Conservation (phyloP, 2,113 vertebrate genomes). For the Nyctereutes procyonoides region DNA sequence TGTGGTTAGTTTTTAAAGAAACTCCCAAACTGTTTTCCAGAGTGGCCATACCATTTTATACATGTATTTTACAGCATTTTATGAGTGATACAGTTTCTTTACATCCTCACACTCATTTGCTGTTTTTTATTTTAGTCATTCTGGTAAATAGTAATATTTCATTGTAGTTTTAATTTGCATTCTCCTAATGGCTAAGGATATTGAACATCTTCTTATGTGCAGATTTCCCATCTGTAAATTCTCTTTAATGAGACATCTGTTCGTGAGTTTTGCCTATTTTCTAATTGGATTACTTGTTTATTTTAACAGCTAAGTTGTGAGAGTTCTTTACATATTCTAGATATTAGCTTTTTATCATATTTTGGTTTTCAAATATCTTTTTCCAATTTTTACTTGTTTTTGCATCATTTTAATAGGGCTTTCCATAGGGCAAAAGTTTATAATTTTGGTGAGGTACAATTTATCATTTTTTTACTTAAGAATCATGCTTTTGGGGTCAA, state of each 20-base stretch:
- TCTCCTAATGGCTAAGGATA: neutral
- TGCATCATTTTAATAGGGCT: neutral
- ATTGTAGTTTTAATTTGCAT: neutral
- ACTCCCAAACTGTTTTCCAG: neutral
- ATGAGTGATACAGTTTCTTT: neutral
- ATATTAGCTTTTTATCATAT: neutral
- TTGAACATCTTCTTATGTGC: neutral
- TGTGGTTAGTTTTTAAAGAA: neutral
- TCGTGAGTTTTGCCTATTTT: neutral
- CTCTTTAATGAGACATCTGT: neutral
- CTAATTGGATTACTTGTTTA: neutral
- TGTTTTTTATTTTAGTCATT: neutral
- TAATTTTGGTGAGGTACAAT: neutral
- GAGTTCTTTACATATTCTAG: neutral
- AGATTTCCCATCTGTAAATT: neutral
- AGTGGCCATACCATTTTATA: neutral
- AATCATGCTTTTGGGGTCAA: neutral
- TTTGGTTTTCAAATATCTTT: neutral
- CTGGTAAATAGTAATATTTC: neutral
- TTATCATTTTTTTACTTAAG: neutral
- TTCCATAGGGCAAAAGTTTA: neutral
- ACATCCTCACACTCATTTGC: neutral
- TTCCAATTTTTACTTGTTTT: neutral
- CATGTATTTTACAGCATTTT: no score
- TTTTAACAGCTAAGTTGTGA: neutral